Evolutionary conservation across 1,140 invertebrate species (phyloP), one percentile per base, ranked within the genome.

Genomic region (Drosophila chauvacae): DNA sequence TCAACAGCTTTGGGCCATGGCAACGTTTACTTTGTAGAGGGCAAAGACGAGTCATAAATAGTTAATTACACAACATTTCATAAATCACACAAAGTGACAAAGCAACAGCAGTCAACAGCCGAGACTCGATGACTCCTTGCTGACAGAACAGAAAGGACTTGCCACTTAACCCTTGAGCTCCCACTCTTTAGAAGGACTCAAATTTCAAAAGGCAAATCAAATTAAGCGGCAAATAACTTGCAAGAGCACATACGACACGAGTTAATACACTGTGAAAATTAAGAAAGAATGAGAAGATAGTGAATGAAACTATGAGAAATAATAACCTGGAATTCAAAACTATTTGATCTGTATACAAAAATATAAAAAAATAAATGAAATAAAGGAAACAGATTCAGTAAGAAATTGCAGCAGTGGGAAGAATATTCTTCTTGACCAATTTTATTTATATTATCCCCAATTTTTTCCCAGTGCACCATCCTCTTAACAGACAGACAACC

Each of bases 201-300:
- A 90, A 90, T 90, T 81, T 75, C 81, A 85, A 79, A 80, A 72
- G 70, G 71, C 85, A 90, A 90, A 90, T 90, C 80, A 90, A 90
- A 90, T 90, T 90, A 90, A 90, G 86, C 86, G 86, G 53, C 81
- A 90, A 85, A 90, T 81, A 85, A 85, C 81, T 90, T 84, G 77
- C 85, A 66, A 58, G 64, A 62, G 81, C 85, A 87, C 83, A 87
- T 69, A 87, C 83, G 80, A 77, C 76, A 78, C 73, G 61, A 79
- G 61, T 65, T 78, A 68, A 69, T 39, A 39, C 66, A 70, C 62
- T 7, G 4, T 26, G 7, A 39, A 62, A 39, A 7, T 1, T 2
- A 7, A 1, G 18, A 20, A 16, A n/a, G 2, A 0, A 3, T 33
- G 7, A 13, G 3, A 5, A 18, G 2, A 33, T 11, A 1, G 4